Percentiles rank a stretch among this genome's conserved stretches.
Evolutionary conservation across 92 coral and sea anemone genomes (phyloP).

Genomic region (Epizoanthus scotinus): DNA sequence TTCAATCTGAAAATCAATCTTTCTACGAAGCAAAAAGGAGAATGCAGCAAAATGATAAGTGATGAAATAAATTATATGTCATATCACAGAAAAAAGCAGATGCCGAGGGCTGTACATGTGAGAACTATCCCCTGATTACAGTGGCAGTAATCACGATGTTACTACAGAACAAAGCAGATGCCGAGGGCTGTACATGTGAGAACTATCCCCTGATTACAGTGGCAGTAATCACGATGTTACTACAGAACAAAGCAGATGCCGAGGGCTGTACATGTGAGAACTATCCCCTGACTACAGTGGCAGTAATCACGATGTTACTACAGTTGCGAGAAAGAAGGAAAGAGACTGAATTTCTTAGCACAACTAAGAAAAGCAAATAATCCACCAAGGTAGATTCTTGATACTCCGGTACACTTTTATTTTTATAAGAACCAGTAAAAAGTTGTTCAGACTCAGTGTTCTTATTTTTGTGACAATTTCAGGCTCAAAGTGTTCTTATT

Average conservation of each 20-base stretch:
- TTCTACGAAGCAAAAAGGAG: not conserved
- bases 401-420: no score
- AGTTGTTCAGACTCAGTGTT: no score
- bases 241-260: conserved; percentile 30
- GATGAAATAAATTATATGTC: conserved; percentile 9
- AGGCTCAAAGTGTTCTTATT: no score
- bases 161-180: conserved; percentile 20
- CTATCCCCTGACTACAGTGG: not conserved
- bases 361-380: no score
- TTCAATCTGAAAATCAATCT: conserved; percentile 1
- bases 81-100: conserved; percentile 25
- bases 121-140: not conserved
- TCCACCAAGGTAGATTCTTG: no score
- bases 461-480: no score
- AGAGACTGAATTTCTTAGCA: no score
- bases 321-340: no score
- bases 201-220: not conserved
- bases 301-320: no score
- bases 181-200: conserved; percentile 1
- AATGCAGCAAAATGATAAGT: conserved; percentile 21
- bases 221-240: no score
- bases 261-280: not conserved
- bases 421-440: no score
- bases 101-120: conserved; percentile 8
- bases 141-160: no score